phyloP scores from a whole-genome alignment of 1,140 invertebrate genomes.

The Habropoda laboriosa region DNA sequence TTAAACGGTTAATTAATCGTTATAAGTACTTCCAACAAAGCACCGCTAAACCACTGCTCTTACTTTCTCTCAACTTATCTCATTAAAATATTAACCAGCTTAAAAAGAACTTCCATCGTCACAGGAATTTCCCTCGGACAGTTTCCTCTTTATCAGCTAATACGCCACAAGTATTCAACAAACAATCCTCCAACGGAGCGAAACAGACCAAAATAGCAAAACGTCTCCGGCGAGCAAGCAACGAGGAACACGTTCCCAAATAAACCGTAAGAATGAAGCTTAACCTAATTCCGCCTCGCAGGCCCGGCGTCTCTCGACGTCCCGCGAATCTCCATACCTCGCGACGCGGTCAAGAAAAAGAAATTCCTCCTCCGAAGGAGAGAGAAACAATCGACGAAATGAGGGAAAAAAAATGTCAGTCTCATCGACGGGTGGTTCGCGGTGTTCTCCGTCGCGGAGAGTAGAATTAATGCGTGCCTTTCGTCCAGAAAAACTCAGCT shows the following conservation, averaged over 20 bases:
- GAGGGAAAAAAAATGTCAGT: not conserved
- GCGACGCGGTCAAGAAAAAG: not conserved
- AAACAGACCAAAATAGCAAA: not conserved
- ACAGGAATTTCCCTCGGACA: too few relatives aligned
- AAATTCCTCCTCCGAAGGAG: not conserved
- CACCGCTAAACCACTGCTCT: too few relatives aligned
- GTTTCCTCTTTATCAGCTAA: too few relatives aligned
- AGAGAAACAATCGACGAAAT: too few relatives aligned
- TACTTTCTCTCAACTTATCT: too few relatives aligned
- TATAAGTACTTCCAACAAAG: too few relatives aligned
- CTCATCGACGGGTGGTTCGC: slow-evolving; percentile 25
- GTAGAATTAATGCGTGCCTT: slow-evolving; percentile 35
- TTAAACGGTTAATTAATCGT: too few relatives aligned
- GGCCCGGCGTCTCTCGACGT: not conserved
- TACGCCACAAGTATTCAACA: too few relatives aligned
- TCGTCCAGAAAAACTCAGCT: slow-evolving; percentile 1
- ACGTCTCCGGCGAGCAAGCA: not conserved
- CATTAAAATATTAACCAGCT: too few relatives aligned
- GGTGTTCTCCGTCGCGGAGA: slow-evolving; percentile 8
- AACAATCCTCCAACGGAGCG: not conserved
- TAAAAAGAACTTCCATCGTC: too few relatives aligned
- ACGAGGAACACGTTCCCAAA: not conserved
- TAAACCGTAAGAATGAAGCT: slow-evolving; percentile 16
- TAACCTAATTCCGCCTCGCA: slow-evolving; percentile 1
- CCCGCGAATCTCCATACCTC: not conserved